Evolutionary conservation across 1,140 invertebrate genomes (phyloP), one percentile per base, ranked within the genome.

Genomic region (Drosophila littoralis): DNA sequence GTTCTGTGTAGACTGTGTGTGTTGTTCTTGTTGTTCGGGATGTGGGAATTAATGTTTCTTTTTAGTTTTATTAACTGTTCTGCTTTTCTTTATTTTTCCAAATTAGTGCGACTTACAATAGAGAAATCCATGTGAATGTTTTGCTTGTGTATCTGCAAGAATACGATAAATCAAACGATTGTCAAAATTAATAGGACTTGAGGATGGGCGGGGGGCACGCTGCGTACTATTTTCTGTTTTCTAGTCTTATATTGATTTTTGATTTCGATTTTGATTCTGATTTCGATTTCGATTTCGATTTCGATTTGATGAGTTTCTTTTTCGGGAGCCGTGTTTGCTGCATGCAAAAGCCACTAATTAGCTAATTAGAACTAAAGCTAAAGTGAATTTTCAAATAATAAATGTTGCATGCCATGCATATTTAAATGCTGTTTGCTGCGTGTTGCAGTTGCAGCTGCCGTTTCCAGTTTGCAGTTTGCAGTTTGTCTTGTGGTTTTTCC

Each of bases 131-230:
- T 88, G 83, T 77, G 88, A 91, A 89, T 91, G 88, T 89, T 91
- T 91, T 81, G 88, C 88, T 89, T 91, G 84, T 91, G 89, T 91
- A 91, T 91, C 88, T 91, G 89, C 75, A 91, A 91, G 75, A 86
- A 91, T 89, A 88, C 84, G 84, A 88, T 80, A 88, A 89, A 89
- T 89, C 77, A 86, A 88, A 89, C 69, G 79, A 84, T 70, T 84
- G 82, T 82, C 66, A 65, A 83, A 88, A 90, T 89, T 88, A 88
- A 84, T 89, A 72, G 84, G 82, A 75, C 51, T 52, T 68, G 67
- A 69, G 50, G 78, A 60, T 48, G 54, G 32, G 35, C 13, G 50
- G 48, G 60, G 13, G 35, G 40, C 51, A 54, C 28, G 50, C 32
- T 46, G 28, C 36, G 15, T 32, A 40, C 38, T 33, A 13, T 13